phyloP scores from a whole-genome alignment of 2,113 vertebrate genomes.

The Sturnira hondurensis region DNA sequence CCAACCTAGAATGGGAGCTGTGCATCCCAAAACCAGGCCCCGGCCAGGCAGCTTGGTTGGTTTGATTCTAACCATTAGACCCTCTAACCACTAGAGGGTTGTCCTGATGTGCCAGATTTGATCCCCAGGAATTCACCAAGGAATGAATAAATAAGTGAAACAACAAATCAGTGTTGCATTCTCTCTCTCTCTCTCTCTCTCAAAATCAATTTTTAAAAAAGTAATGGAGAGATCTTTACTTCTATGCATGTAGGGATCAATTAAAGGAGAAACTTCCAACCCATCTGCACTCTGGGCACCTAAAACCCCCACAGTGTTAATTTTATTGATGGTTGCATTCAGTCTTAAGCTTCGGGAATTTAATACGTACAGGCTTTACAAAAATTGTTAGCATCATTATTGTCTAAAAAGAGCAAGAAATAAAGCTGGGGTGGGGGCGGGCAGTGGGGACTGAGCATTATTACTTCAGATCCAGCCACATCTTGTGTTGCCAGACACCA shows the following conservation, averaged over 20 bases:
- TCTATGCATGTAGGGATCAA: neutral
- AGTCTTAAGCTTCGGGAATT: neutral
- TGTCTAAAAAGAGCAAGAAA: neutral
- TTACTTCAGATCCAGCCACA: neutral
- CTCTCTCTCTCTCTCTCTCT: no score
- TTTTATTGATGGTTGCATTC: neutral
- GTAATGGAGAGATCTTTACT: neutral
- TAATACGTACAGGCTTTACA: neutral
- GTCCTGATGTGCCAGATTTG: no score
- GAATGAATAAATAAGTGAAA: no score
- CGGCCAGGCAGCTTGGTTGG: no score
- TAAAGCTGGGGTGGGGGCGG: neutral
- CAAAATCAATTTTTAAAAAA: no score
- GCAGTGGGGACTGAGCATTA: neutral
- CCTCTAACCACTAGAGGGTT: no score
- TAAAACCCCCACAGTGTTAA: neutral
- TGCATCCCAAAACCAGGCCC: neutral
- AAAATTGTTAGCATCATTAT: neutral
- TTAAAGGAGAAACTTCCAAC: neutral
- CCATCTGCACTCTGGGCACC: neutral
- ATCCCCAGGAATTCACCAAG: no score
- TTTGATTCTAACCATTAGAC: no score
- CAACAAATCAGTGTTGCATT: no score
- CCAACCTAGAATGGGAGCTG: neutral
- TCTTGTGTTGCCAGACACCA: constrained; percentile 27